Base-by-base conservation (phyloP, 2,113 vertebrate genomes). In the Podiceps cristatus region DNA sequence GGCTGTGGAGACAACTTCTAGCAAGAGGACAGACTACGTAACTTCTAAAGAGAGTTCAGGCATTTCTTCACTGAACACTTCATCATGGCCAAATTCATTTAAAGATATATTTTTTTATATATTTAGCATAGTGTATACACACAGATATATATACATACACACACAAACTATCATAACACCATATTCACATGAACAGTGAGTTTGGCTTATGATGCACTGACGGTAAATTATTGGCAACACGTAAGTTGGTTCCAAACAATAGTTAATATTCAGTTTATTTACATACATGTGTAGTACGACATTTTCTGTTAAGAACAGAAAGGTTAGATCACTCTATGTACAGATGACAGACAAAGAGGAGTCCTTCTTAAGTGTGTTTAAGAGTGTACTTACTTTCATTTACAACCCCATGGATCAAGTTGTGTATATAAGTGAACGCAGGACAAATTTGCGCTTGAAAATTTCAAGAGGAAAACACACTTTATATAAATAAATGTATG, bases 401-500 rank as follows among this genome's bases (percentile, higher is more conserved):
- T 69, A 90, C 20, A 86, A 18, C 5, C 6, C 23, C 18, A 49
- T 18, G 20, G 22, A 66, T 17, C 5, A 4, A 90, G 56, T 8
- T 76, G 22, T 31, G n/a, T 29, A 47, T 42, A 59, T 71, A 88
- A 92, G 29, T 44, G 29, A 93, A 47, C 18, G 58, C 18, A 93
- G 22, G 37, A 90, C 33, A 72, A 88, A 90, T n/a, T 18, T 69
- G 29, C 52, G 29, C 50, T 91, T 79, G 58, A 80, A 89, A 42
- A 95, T 55, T 50, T 52, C 40, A 81, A 93, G 53, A 90, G 52
- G 67, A 95, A 49, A 8, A 13, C 44, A 74, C 10, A 50, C n/a
- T 95, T 97, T 45, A 86, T 97, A 98, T 98, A 98, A 98, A 98
- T 98, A 98, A 97, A 96, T 95, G 97, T 95, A 96, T 64, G 68